A percentile compares a stretch with the other conserved stretches of the same genome.
These are phyloP conservation scores for Poeciliopsis paucimaculata DNA, from an alignment of 2,797 vertebrate species.

Conservation along the genomic window DNA sequence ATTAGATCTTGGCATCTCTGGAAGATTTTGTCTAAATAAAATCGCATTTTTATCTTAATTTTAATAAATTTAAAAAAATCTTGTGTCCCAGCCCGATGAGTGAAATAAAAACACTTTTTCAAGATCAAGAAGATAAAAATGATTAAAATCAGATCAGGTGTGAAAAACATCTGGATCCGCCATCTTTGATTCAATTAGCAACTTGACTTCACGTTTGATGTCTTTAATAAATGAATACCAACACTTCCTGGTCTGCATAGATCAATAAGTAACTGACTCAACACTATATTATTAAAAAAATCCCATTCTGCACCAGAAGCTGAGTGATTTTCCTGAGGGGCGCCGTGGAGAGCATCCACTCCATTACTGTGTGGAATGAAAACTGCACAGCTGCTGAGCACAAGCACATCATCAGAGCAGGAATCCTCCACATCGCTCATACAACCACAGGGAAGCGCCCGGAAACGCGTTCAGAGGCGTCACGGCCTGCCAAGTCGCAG, in stretches of 20 bases:
- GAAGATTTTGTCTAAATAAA: neutral
- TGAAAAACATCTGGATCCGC: neutral
- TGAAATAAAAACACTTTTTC: too few relatives aligned
- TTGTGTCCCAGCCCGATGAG: too few relatives aligned
- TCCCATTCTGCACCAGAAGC: neutral
- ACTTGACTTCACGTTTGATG: neutral
- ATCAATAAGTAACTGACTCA: neutral
- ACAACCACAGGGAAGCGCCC: neutral
- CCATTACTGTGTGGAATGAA: neutral
- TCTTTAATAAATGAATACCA: neutral
- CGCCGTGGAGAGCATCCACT: neutral
- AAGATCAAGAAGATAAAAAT: too few relatives aligned
- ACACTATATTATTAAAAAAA: neutral
- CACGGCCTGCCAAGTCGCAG: neutral
- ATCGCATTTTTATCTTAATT: neutral
- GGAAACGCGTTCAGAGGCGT: neutral
- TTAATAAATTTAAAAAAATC: too few relatives aligned
- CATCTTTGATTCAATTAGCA: neutral
- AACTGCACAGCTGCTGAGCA: slow-evolving; percentile 3
- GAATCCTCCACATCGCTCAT: neutral
- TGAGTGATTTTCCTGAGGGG: neutral
- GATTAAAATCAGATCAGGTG: too few relatives aligned
- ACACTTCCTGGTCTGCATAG: neutral
- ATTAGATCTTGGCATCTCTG: too few relatives aligned
- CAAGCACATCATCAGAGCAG: neutral